Conservation (phyloP, 2,113 vertebrate species). For the Cephalopholis sonnerati region DNA sequence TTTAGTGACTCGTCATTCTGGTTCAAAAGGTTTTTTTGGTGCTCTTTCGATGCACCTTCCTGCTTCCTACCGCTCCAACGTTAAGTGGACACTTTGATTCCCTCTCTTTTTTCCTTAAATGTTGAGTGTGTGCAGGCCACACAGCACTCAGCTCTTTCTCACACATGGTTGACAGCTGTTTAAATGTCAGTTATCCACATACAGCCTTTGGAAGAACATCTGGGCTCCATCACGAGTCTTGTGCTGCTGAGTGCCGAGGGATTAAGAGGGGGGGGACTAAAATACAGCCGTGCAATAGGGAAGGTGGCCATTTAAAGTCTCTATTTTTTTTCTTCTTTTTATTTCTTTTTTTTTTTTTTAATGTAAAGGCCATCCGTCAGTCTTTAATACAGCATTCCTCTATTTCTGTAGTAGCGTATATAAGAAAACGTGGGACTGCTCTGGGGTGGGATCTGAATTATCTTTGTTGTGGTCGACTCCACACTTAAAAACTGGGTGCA, state of each 20-base stretch:
- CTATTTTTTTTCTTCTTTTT: constrained; percentile 49
- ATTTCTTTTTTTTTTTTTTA: constrained; percentile 41
- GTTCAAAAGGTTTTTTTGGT: constrained; percentile 49
- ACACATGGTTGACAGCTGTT: constrained; percentile 66
- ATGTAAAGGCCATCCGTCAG: constrained; percentile 73
- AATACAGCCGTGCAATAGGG: constrained; percentile 82
- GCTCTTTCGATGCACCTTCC: constrained; percentile 40
- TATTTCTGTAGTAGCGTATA: constrained; percentile 80
- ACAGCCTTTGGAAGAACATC: constrained; percentile 80
- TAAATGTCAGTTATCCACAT: constrained; percentile 66
- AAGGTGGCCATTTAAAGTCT: constrained; percentile 69
- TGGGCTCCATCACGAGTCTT: constrained; percentile 77
- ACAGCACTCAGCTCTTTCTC: constrained; percentile 50
- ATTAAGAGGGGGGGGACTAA: constrained; percentile 67
- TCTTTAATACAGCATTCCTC: constrained; percentile 83
- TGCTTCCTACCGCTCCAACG: constrained; percentile 20
- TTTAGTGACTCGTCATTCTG: constrained; percentile 51
- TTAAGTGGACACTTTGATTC: constrained; percentile 31
- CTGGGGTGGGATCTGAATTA: constrained; percentile 75
- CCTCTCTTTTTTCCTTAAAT: constrained; percentile 53
- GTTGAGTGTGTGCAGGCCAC: constrained; percentile 53
- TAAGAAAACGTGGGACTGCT: constrained; percentile 76
- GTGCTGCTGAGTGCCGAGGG: constrained; percentile 79
- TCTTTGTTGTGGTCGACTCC: constrained; percentile 68
- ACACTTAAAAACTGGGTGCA: constrained; percentile 75